These are phyloP conservation scores for Netelia melanura DNA, from an alignment of 2,888 invertebrate species.

Conservation along the genomic window DNA sequence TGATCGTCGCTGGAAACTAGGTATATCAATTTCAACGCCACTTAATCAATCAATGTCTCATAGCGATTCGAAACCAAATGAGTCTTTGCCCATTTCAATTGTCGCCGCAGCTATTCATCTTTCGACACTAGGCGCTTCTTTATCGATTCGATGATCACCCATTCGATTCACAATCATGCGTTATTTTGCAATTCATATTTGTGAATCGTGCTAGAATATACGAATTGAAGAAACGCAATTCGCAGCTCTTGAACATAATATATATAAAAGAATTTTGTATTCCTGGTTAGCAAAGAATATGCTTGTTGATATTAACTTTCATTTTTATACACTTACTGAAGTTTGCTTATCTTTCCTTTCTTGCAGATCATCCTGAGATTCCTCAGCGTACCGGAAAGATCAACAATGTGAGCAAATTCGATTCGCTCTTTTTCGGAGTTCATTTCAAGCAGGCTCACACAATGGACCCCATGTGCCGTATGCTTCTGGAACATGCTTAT, in stretches of 20 bases:
- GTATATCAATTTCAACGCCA: conserved; percentile 65
- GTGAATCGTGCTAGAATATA: not conserved
- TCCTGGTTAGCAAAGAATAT: not conserved
- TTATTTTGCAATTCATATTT: not conserved
- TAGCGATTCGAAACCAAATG: not conserved
- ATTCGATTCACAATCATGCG: not conserved
- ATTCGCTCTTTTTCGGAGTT: conserved; percentile 86
- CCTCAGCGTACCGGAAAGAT: conserved; percentile 91
- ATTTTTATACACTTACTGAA: too few relatives aligned
- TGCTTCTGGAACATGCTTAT: conserved; percentile 87
- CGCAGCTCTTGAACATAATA: not conserved
- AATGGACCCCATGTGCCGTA: conserved; percentile 87
- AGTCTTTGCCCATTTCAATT: not conserved
- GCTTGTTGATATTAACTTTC: not conserved
- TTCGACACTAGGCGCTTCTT: not conserved
- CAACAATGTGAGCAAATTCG: conserved; percentile 89
- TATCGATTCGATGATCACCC: not conserved
- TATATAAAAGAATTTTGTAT: not conserved
- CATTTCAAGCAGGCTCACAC: conserved; percentile 86
- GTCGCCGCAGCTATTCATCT: not conserved
- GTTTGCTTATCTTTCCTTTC: too few relatives aligned
- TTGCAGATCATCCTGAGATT: conserved; percentile 88
- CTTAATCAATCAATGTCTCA: not conserved
- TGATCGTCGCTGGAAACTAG: conserved; percentile 83
- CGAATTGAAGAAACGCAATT: not conserved